Percentiles rank a stretch among this genome's conserved stretches.
phyloP scores from a whole-genome alignment of 2,888 invertebrate species.

The Camptogramma bilineatum region DNA sequence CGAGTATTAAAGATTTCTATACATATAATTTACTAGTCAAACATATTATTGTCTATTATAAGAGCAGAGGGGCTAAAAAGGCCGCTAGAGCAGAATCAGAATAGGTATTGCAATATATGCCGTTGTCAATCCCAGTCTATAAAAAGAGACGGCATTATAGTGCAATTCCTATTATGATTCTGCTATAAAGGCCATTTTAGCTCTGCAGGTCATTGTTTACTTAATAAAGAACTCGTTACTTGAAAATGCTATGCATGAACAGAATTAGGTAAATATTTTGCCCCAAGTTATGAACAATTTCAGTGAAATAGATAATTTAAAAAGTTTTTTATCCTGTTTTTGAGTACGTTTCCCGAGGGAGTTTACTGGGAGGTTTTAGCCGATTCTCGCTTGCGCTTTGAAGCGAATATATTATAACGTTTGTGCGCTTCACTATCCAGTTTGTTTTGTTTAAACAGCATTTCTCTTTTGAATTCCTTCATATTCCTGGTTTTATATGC shows the following conservation, averaged over 20 bases:
- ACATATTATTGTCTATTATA: too few species aligned
- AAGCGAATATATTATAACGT: slow-evolving; percentile 70
- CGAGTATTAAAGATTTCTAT: too few species aligned
- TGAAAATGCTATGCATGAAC: slow-evolving; percentile 6
- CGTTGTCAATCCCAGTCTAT: too few species aligned
- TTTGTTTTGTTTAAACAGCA: slow-evolving; percentile 20
- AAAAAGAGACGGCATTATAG: too few species aligned
- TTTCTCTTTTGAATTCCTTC: slow-evolving; percentile 14
- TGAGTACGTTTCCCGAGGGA: slow-evolving; percentile 52
- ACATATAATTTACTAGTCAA: too few species aligned
- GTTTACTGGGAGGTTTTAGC: slow-evolving; percentile 59
- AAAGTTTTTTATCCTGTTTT: slow-evolving; percentile 67
- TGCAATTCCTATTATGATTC: too few species aligned
- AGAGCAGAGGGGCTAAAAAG: too few species aligned
- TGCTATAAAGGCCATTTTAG: too few species aligned
- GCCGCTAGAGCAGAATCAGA: too few species aligned
- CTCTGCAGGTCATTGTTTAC: neutral
- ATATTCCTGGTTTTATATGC: neutral
- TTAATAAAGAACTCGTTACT: neutral
- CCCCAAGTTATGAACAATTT: slow-evolving; percentile 4
- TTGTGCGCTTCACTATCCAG: slow-evolving; percentile 44
- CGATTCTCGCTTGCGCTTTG: slow-evolving; percentile 62
- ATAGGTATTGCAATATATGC: too few species aligned
- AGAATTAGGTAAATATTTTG: slow-evolving; percentile 10
- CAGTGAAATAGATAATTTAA: slow-evolving; percentile 51